These are phyloP conservation scores for Euplexia lucipara DNA, from an alignment of 2,888 invertebrate genomes.

Conservation along the genomic window DNA sequence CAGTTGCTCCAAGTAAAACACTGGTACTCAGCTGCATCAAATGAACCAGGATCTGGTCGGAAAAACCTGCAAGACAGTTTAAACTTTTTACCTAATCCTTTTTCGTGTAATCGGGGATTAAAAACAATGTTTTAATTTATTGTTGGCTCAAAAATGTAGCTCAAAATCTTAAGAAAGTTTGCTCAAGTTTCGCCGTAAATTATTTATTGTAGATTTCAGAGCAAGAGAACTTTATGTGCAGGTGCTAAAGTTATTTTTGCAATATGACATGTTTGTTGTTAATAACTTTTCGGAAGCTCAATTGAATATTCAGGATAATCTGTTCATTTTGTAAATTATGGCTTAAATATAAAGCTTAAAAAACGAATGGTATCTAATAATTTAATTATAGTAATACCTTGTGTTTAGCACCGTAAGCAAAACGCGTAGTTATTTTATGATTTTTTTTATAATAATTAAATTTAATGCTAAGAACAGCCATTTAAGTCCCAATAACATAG, in stretches of 20 bases:
- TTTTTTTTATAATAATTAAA: conserved; percentile 17
- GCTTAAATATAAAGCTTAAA: conserved; percentile 27
- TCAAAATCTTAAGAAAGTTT: background rate
- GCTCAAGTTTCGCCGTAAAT: background rate
- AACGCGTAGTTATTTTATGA: conserved; percentile 13
- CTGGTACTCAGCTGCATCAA: too few relatives aligned
- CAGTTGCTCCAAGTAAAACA: too few relatives aligned
- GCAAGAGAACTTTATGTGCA: too few relatives aligned
- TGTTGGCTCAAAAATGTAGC: background rate
- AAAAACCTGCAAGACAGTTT: too few relatives aligned
- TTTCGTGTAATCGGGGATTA: too few relatives aligned
- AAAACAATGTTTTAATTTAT: background rate
- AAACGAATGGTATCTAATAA: background rate
- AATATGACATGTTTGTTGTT: too few relatives aligned
- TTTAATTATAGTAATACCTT: background rate
- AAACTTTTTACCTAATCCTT: background rate
- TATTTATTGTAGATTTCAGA: too few relatives aligned
- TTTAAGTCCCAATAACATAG: too few relatives aligned
- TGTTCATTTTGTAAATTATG: conserved; percentile 25
- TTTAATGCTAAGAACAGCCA: background rate
- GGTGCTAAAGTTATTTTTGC: too few relatives aligned
- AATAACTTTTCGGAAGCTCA: too few relatives aligned
- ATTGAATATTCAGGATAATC: too few relatives aligned
- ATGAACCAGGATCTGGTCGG: too few relatives aligned
- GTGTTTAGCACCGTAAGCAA: background rate